Evolutionary conservation across 2,888 invertebrate genomes (phyloP), one percentile per base, ranked within the genome.

Genomic region (Chirona hameri): DNA sequence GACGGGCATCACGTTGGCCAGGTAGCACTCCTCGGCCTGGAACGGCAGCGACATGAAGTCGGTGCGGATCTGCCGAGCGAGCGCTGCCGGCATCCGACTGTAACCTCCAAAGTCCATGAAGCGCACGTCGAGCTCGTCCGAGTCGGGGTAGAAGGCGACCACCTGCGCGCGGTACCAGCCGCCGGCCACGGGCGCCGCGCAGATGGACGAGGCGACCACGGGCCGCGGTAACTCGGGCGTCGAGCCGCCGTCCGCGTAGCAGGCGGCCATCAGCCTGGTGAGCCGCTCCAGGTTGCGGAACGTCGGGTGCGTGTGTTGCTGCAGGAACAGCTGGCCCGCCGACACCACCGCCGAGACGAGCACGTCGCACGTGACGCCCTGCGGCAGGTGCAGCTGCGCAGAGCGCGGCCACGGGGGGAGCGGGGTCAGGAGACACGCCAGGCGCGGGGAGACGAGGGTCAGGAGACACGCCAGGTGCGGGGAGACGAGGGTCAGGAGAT

Each of bases 61-160:
- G 82, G 93, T 93, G 86, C 97, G 92, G 86, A 99, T 97, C 90
- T 98, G 97, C 87, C 95, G 92, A 87, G 99, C 91, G 85, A 92
- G 91, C 83, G 91, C 90, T 86, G 93, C 93, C 86, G 92, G 92
- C 83, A 97, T 91, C 83, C 91, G 91, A 87, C 93, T 92, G 88
- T 94, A 99, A 82, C 99, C 99, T 81, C 99, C 99, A 87, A 96
- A 96, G 90, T 99, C 99, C 82, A 99, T 93, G 88, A 96, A 93
- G 89, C 94, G 94, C 83, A 98, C 93, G 85, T 95, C 91, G 86
- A 94, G 94, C 76, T 92, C 91, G 83, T 90, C 89, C 86, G 93
- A 91, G 80, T 91, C 92, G 82, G 92, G 92, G 84, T 91, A 91
- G 84, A 93, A 93, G 65, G 92, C 90, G 82, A 89, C 88, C 15